A percentile compares a stretch with the other conserved stretches of the same genome.
phyloP scores from a whole-genome alignment of 2,888 invertebrate genomes.

The Drosophila colorata region DNA sequence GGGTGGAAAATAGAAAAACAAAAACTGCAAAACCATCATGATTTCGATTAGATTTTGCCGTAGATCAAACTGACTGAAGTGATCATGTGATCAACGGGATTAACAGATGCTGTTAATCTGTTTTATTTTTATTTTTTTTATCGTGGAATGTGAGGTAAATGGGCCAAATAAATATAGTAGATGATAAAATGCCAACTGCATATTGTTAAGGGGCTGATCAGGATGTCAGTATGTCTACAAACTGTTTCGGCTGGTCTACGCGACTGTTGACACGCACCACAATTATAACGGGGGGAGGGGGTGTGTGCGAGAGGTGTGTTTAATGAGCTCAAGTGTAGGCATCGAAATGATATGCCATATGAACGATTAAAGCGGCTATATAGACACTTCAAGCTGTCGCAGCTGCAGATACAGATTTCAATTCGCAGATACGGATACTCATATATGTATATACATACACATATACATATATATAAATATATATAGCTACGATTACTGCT shows the following conservation, averaged over 20 bases:
- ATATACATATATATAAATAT: background rate
- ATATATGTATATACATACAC: background rate
- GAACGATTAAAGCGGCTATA: constrained; percentile 35
- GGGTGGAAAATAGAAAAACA: background rate
- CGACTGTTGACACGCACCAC: constrained; percentile 57
- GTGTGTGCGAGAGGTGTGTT: background rate
- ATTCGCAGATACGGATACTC: constrained; percentile 32
- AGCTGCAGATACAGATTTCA: constrained; percentile 49
- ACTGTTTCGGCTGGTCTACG: constrained; percentile 44
- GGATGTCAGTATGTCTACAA: constrained; percentile 41
- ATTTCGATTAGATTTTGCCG: background rate
- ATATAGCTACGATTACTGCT: constrained; percentile 16
- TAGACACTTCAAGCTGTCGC: constrained; percentile 10
- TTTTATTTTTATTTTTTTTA: background rate
- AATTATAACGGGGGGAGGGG: background rate
- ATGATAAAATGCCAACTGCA: constrained; percentile 42
- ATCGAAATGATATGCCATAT: constrained; percentile 14
- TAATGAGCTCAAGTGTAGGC: constrained; percentile 13
- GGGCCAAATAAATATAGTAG: constrained; percentile 41
- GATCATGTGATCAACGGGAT: constrained; percentile 24
- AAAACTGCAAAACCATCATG: background rate
- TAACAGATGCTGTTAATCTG: constrained; percentile 6
- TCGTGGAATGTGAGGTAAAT: constrained; percentile 27
- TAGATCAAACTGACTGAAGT: constrained; percentile 1
- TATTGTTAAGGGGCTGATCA: constrained; percentile 26